Evolutionary conservation across 2,113 vertebrate species (phyloP).

Genomic region (Steatornis caripensis): DNA sequence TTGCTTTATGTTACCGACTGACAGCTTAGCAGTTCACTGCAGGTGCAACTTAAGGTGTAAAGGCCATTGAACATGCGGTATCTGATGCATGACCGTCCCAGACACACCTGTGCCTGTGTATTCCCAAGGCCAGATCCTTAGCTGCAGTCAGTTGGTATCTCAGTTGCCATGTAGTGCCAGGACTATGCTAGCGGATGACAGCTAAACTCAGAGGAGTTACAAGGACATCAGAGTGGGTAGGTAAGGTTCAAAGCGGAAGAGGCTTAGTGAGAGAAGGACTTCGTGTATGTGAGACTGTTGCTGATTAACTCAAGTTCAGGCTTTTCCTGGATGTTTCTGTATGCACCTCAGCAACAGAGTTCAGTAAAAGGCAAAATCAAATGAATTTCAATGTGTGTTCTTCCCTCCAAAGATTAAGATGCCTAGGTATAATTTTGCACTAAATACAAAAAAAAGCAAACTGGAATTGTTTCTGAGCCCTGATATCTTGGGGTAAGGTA

Average conservation of each 20-base stretch:
- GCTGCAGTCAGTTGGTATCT: neutral
- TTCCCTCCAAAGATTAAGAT: neutral
- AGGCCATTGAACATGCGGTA: neutral
- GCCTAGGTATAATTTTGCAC: neutral
- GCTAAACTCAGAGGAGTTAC: neutral
- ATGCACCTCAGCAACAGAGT: neutral
- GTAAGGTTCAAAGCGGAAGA: neutral
- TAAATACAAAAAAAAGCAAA: neutral
- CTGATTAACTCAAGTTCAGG: neutral
- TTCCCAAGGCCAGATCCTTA: neutral
- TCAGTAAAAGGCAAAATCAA: neutral
- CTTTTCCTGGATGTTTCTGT: rapidly evolving
- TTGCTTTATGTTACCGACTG: neutral
- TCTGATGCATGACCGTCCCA: neutral
- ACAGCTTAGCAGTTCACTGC: neutral
- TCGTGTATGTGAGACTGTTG: neutral
- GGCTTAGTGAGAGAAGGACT: neutral
- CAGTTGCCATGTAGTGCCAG: neutral
- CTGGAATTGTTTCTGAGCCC: neutral
- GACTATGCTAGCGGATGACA: neutral
- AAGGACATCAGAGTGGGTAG: neutral
- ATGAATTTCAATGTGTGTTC: neutral
- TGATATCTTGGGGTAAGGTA: neutral
- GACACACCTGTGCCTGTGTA: neutral
- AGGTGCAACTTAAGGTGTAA: neutral